A percentile compares a stretch with the other conserved stretches of the same genome.
phyloP scores from a whole-genome alignment of 2,888 invertebrate genomes.

The Eristalinus aeneus region DNA sequence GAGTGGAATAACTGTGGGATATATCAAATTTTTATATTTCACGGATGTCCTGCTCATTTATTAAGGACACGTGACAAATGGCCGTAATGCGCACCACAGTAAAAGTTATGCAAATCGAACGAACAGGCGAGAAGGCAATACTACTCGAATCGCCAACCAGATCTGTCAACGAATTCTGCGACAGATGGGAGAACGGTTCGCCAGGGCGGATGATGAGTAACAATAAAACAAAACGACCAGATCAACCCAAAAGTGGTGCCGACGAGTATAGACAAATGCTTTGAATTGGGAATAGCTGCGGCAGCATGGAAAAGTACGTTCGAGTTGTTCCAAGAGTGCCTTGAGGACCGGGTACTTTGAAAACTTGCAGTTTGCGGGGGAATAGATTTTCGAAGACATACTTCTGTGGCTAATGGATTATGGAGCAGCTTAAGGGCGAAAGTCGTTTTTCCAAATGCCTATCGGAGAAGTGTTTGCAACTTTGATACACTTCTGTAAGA shows the following conservation, averaged over 20 bases:
- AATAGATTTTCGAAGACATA: neutral
- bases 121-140: neutral
- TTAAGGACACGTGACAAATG: slow-evolving; percentile 43
- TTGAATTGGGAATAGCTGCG: neutral
- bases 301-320: neutral
- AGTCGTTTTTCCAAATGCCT: neutral
- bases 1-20: neutral
- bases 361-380: neutral
- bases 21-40: slow-evolving; percentile 16
- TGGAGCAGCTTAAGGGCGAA: neutral
- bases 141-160: neutral
- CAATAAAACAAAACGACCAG: neutral
- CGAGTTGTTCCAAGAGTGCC: neutral
- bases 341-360: neutral
- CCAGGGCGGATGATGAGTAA: neutral
- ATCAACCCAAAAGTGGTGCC: neutral
- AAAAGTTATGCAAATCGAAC: slow-evolving; percentile 35
- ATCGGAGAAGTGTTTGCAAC: too few species aligned
- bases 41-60: slow-evolving; percentile 24
- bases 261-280: neutral
- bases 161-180: neutral
- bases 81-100: slow-evolving; percentile 26
- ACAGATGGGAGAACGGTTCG: neutral
- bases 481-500: too few species aligned
- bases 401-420: neutral